phyloP scores from a whole-genome alignment of 2,797 vertebrate species.

The Muscicapa striata region DNA sequence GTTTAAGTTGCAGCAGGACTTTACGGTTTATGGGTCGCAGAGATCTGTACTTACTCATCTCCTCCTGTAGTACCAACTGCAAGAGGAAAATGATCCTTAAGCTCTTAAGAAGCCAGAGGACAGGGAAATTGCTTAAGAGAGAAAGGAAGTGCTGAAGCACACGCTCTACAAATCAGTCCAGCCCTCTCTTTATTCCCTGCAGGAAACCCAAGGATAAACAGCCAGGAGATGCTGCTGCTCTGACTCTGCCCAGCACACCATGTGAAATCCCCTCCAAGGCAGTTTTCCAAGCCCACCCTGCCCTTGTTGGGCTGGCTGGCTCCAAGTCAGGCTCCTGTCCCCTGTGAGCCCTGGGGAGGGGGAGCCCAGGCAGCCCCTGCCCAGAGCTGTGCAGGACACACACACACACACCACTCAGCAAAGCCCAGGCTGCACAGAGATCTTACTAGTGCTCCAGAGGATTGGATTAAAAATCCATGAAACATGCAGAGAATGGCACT shows the following conservation, averaged over 20 bases:
- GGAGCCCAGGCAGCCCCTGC: neutral
- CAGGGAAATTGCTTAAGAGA: neutral
- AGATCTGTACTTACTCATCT: constrained; percentile 48
- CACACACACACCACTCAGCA: neutral
- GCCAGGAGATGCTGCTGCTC: neutral
- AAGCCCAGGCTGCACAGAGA: neutral
- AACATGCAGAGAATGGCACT: neutral
- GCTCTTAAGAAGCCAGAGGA: constrained; percentile 1
- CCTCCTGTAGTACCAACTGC: constrained; percentile 25
- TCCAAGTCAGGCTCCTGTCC: rapidly evolving
- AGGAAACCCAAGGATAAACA: neutral
- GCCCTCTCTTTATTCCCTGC: neutral
- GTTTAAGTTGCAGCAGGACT: constrained; percentile 67
- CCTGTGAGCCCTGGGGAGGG: rapidly evolving
- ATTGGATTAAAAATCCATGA: neutral
- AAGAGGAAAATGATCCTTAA: constrained; percentile 59
- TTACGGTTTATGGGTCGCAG: constrained; percentile 54
- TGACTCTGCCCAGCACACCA: neutral
- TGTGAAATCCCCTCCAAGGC: neutral
- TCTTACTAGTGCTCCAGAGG: neutral
- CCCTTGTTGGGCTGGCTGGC: neutral
- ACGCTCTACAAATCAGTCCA: neutral
- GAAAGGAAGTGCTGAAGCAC: neutral
- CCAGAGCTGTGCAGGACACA: neutral
- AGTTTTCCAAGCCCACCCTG: rapidly evolving